These are phyloP conservation scores for Carlito syrichta DNA, from an alignment of 2,113 vertebrate species.

Conservation along the genomic window DNA sequence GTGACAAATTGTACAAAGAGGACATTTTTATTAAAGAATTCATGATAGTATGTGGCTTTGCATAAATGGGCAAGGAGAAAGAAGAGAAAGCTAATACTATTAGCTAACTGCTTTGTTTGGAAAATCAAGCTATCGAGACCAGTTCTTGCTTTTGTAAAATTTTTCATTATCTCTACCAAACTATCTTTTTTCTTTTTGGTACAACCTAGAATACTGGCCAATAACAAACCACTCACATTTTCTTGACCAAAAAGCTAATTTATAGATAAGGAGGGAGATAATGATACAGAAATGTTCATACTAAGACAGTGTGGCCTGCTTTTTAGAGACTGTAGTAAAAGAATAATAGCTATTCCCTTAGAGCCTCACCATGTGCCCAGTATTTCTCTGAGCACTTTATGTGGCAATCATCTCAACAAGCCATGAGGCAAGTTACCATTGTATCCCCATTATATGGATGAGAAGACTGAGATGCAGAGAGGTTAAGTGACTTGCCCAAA, in stretches of 20 bases:
- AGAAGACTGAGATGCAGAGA: not conserved
- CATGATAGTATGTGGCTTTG: not conserved
- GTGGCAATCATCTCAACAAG: not conserved
- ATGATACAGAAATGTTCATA: not conserved
- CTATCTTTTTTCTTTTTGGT: not conserved
- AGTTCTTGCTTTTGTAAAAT: not conserved
- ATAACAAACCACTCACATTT: not conserved
- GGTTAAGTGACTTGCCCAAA: not conserved
- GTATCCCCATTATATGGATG: not conserved
- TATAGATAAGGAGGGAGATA: not conserved
- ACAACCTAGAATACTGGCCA: not conserved
- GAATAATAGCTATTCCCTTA: not conserved
- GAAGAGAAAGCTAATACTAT: not conserved
- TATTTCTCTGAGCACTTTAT: not conserved
- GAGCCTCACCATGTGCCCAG: not conserved
- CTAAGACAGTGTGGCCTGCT: not conserved
- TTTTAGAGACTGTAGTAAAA: not conserved
- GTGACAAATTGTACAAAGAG: not conserved
- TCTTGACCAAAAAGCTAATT: not conserved
- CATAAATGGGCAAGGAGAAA: not conserved
- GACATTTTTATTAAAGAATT: not conserved
- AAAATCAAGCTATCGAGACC: not conserved
- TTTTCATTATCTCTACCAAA: not conserved
- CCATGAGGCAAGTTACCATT: not conserved
- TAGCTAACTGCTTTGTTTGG: not conserved